Evolutionary conservation across 2,888 invertebrate species (phyloP).

Genomic region (Pachymerium ferrugineum): DNA sequence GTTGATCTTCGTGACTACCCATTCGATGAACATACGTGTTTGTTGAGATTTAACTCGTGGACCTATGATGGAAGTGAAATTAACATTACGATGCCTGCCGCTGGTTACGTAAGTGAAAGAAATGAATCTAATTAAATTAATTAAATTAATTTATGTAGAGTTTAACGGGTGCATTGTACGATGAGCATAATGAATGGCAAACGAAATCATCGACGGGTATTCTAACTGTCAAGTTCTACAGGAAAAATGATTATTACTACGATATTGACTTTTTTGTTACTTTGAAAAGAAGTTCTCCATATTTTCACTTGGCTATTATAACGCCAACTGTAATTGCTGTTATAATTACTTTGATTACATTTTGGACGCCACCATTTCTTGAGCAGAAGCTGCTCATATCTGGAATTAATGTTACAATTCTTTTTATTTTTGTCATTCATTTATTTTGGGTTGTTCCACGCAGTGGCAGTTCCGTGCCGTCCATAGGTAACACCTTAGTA

Average conservation of each 20-base stretch:
- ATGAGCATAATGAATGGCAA: conserved; percentile 25
- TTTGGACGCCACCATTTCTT: neutral
- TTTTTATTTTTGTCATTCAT: neutral
- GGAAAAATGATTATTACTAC: too few relatives aligned
- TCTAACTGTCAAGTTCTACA: too few relatives aligned
- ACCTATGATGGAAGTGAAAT: conserved; percentile 59
- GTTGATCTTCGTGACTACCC: conserved; percentile 65
- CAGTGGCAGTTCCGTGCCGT: neutral
- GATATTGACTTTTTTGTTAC: neutral
- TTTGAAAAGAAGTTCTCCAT: neutral
- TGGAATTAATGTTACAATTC: neutral
- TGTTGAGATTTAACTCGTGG: conserved; percentile 67
- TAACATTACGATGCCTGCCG: conserved; percentile 41
- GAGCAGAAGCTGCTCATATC: neutral
- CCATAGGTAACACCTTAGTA: neutral
- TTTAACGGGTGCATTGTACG: neutral
- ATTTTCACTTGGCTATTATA: neutral
- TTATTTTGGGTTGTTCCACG: neutral
- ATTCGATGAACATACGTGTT: conserved; percentile 62
- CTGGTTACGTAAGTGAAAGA: neutral
- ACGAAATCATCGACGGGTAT: neutral
- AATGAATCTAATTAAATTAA: neutral
- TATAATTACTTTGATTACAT: neutral
- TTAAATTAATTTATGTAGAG: neutral
- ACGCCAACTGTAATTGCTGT: neutral